These are phyloP conservation scores for Takifugu ocellatus DNA, from an alignment of 2,797 vertebrate species.

Conservation along the genomic window DNA sequence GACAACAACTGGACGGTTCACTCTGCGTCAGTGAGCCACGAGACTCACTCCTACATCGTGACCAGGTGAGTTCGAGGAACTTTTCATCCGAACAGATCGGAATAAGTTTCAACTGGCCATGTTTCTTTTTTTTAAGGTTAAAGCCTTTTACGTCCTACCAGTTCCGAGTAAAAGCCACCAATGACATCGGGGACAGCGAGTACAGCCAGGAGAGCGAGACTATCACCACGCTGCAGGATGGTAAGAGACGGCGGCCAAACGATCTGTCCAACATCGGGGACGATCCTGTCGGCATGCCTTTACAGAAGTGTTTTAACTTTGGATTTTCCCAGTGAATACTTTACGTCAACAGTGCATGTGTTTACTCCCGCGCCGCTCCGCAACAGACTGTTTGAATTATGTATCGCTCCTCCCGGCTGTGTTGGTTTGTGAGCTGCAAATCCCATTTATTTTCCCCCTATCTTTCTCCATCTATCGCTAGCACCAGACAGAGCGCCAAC, in stretches of 20 bases:
- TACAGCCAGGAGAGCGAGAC: constrained; percentile 95
- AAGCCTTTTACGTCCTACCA: constrained; percentile 98
- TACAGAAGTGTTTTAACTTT: constrained; percentile 20
- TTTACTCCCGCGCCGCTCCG: constrained; percentile 36
- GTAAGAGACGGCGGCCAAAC: constrained; percentile 66
- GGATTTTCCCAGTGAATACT: constrained; percentile 29
- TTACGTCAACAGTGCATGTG: constrained; percentile 28
- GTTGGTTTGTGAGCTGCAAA: constrained; percentile 22
- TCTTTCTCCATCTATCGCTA: constrained; percentile 28
- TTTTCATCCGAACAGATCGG: not conserved
- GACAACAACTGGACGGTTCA: constrained; percentile 85
- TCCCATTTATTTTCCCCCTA: constrained; percentile 1
- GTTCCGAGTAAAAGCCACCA: constrained; percentile 93
- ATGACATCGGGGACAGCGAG: constrained; percentile 96
- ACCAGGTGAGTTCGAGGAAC: constrained; percentile 77
- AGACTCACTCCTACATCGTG: constrained; percentile 83
- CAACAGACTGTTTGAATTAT: constrained; percentile 36
- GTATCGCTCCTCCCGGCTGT: constrained; percentile 24
- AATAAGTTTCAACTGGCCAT: not conserved
- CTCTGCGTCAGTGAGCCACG: constrained; percentile 84
- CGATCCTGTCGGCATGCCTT: constrained; percentile 7
- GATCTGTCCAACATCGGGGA: constrained; percentile 12
- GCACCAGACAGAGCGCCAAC: constrained; percentile 82
- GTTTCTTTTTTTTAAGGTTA: constrained; percentile 70
- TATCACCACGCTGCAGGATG: constrained; percentile 93